Percentiles rank a stretch among this genome's conserved stretches.
Evolutionary conservation across 2,888 invertebrate species (phyloP).

Genomic region (Drosophila tripunctata): DNA sequence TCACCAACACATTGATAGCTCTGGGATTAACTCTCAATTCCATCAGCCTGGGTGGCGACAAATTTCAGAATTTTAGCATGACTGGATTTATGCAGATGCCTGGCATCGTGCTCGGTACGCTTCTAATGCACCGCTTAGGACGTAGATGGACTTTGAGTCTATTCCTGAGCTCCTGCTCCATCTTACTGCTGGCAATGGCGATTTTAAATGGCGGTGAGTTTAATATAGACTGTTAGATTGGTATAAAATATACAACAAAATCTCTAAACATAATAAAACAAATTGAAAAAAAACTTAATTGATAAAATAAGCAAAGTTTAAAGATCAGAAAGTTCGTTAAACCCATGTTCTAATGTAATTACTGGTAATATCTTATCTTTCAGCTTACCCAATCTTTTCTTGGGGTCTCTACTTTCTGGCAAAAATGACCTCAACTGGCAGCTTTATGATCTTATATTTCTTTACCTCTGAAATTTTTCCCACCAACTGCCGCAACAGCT

Average conservation of each 20-base stretch:
- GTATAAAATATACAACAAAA: neutral
- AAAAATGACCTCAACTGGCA: slow-evolving; percentile 87
- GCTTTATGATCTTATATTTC: slow-evolving; percentile 88
- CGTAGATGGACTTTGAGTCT: slow-evolving; percentile 86
- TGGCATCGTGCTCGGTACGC: slow-evolving; percentile 87
- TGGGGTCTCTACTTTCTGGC: slow-evolving; percentile 86
- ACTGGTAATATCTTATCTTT: neutral
- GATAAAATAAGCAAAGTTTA: too few species aligned
- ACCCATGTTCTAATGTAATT: neutral
- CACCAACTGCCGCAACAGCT: slow-evolving; percentile 87
- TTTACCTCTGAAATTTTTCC: slow-evolving; percentile 90
- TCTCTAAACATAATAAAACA: too few species aligned
- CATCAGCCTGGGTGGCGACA: slow-evolving; percentile 88
- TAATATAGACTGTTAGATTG: neutral
- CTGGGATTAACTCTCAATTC: slow-evolving; percentile 91
- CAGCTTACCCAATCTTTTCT: slow-evolving; percentile 85
- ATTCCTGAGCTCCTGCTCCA: slow-evolving; percentile 86
- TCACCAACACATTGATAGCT: slow-evolving; percentile 90
- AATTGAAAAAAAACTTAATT: too few species aligned
- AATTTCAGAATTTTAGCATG: slow-evolving; percentile 89
- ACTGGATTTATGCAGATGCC: slow-evolving; percentile 88
- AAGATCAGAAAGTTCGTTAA: too few species aligned
- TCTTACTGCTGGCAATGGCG: slow-evolving; percentile 72
- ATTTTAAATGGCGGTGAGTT: slow-evolving; percentile 38
- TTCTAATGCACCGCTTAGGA: slow-evolving; percentile 87